Evolutionary conservation across 2,888 invertebrate genomes (phyloP).

Genomic region (Sesamia inferens): DNA sequence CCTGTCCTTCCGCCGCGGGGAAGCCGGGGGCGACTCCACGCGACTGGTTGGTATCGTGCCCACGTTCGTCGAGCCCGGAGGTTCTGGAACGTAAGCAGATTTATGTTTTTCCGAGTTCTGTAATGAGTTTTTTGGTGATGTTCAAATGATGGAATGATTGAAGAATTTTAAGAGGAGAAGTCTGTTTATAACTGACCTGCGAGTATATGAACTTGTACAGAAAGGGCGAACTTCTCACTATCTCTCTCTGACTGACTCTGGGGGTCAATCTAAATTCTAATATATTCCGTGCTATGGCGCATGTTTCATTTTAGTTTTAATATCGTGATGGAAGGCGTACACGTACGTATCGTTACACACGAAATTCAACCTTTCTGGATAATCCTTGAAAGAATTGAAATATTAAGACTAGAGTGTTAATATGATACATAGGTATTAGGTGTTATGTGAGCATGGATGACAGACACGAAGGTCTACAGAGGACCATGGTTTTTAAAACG

Average conservation of each 20-base stretch:
- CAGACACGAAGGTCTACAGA: background rate
- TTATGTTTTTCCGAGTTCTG: conserved; percentile 30
- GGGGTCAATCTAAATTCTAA: background rate
- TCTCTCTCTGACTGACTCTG: background rate
- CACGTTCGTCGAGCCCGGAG: conserved; percentile 92
- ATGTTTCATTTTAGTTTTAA: background rate
- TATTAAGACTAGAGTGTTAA: background rate
- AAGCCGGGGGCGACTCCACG: conserved; percentile 79
- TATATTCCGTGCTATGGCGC: background rate
- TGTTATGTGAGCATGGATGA: background rate
- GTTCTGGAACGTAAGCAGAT: conserved; percentile 73
- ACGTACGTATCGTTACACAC: background rate
- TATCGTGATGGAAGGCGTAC: background rate
- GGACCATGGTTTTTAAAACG: background rate
- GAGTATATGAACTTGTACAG: background rate
- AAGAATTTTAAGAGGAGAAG: no score
- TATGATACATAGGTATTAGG: background rate
- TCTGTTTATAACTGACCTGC: no score
- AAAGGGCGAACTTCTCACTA: background rate
- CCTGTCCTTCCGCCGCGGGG: conserved; percentile 81
- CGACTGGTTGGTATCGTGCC: conserved; percentile 89
- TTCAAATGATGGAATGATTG: conserved; percentile 6
- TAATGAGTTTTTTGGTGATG: conserved; percentile 22
- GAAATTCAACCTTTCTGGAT: background rate
- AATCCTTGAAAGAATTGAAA: background rate